phyloP scores from a whole-genome alignment of 2,888 invertebrate genomes.

The Temnothorax ravouxi region DNA sequence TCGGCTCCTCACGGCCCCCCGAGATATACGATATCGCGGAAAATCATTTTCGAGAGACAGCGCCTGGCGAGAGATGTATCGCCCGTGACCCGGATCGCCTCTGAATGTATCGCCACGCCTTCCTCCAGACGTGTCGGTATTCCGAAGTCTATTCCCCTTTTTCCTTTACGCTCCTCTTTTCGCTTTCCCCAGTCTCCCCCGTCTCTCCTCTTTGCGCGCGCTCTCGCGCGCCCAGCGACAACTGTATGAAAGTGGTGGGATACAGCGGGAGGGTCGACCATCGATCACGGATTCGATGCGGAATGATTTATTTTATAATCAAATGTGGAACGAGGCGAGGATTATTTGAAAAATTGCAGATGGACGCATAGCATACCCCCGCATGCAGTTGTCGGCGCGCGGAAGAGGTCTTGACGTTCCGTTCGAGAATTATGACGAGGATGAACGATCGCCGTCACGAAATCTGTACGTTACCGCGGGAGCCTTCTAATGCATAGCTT shows the following conservation, averaged over 20 bases:
- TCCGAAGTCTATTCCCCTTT: not conserved
- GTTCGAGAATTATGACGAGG: constrained; percentile 14
- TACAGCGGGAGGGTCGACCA: not conserved
- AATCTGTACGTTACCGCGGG: constrained; percentile 19
- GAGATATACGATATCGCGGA: constrained; percentile 69
- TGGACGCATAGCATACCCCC: not conserved
- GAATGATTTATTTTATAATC: constrained; percentile 26
- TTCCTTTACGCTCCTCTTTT: not conserved
- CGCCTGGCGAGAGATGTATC: constrained; percentile 61
- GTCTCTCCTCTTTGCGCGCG: not conserved
- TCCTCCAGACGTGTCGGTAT: constrained; percentile 70
- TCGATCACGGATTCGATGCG: constrained; percentile 6
- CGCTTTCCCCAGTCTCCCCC: not conserved
- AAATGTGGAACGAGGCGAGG: not conserved
- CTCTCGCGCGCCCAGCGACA: constrained; percentile 11
- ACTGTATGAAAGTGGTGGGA: not conserved
- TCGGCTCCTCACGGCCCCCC: constrained; percentile 3
- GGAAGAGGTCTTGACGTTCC: constrained; percentile 2
- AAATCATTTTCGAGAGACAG: constrained; percentile 73
- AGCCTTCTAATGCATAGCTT: constrained; percentile 9
- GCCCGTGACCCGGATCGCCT: constrained; percentile 56
- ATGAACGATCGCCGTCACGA: constrained; percentile 28
- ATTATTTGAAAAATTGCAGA: not conserved
- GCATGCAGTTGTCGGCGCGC: not conserved
- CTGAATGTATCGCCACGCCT: constrained; percentile 70